Base-by-base conservation (phyloP, 2,888 invertebrate species). In the Allolobophora icterica region DNA sequence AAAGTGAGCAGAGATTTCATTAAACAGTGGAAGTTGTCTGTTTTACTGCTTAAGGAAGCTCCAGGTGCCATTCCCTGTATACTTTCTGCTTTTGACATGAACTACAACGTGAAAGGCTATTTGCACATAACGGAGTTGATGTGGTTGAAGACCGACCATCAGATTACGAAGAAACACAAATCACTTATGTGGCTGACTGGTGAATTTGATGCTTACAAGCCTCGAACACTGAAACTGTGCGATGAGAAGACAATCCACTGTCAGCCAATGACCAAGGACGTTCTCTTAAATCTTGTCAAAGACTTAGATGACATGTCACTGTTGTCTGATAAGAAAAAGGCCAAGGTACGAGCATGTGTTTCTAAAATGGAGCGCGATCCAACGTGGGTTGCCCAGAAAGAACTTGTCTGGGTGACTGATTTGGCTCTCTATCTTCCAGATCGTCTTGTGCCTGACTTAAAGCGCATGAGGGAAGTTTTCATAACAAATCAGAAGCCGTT, bases 81-180 rank as follows among this genome's bases (percentile, higher is more conserved):
- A n/a, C 33, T 89, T 17, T 90, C 45, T 4, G 93, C 93, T 11
- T 90, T 91, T 45, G 71, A 91, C 35, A 92, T 93, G 92, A 89
- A 91, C 30, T 92, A 93, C 91, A 92, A 92, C 19, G 92, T 92
- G 19, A 90, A 89, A 15, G 93, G 93, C 0, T 92, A 91, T 91
- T 90, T 93, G 30, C 90, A 91, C 89, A 91, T 92, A 34, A 84
- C 92, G 0, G 93, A 93, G 33, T 90, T 90, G 33, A 92, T 91
- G 90, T 91, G 91, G 89, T 42, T 93, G 71, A 87, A 91, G 45
- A 13, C 90, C 52, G 83, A 90, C 30, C 42, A 33, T 52, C 42
- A 91, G 84, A 17, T 91, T 19, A 33, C 52, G 13, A 40, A 34
- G 38, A 91, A 91, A 84, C 89, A 89, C 17, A 24, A 38, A 30